phyloP scores from a whole-genome alignment of 2,888 invertebrate genomes.

The Neoaliturus tenellus region DNA sequence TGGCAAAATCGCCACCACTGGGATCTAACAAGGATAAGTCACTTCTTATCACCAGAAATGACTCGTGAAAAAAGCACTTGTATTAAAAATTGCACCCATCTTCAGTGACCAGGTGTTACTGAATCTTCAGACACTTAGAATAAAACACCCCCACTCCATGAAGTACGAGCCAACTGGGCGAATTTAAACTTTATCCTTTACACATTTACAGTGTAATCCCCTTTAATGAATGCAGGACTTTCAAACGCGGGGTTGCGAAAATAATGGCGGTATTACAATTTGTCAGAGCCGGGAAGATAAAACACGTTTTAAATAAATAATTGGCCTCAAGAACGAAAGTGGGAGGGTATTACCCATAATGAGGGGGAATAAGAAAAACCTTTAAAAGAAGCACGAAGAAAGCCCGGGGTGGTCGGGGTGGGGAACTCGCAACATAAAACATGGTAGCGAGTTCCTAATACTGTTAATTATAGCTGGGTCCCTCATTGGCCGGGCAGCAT shows the following conservation, averaged over 20 bases:
- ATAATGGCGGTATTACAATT: conserved; percentile 42
- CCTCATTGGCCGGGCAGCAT: conserved; percentile 57
- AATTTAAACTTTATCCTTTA: not conserved
- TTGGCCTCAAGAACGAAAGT: conserved; percentile 32
- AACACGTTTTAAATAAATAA: conserved; percentile 53
- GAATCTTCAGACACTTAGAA: too few relatives aligned
- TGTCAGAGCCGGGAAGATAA: conserved; percentile 40
- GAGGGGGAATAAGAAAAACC: conserved; percentile 48
- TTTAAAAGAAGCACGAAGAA: conserved; percentile 45
- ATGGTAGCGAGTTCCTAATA: conserved; percentile 60
- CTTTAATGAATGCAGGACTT: conserved; percentile 7
- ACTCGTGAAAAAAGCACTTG: too few relatives aligned
- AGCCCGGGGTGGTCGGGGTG: conserved; percentile 26
- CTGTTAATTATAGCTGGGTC: conserved; percentile 59
- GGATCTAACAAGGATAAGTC: too few relatives aligned
- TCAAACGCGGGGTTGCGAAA: conserved; percentile 26
- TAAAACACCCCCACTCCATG: too few relatives aligned
- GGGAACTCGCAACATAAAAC: conserved; percentile 47
- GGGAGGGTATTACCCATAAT: conserved; percentile 39
- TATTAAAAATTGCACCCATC: too few relatives aligned
- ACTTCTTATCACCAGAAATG: too few relatives aligned
- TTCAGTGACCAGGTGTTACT: too few relatives aligned
- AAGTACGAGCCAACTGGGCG: too few relatives aligned
- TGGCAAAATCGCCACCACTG: too few relatives aligned
- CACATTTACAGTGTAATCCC: not conserved